phyloP scores from a whole-genome alignment of 2,888 invertebrate species.

The Agriopis aurantiaria region DNA sequence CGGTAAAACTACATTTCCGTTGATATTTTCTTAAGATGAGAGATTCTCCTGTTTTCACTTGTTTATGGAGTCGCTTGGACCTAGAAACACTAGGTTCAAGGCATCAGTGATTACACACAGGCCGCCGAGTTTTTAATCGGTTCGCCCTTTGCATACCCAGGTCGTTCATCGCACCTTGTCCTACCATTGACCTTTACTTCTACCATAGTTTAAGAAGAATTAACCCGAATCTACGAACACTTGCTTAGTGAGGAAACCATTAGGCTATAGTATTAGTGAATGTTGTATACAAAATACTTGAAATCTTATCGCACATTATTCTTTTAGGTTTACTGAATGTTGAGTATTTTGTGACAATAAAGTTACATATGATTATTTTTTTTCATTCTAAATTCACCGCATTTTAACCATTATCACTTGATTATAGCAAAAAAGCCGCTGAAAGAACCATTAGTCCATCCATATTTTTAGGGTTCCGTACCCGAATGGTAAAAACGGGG shows the following conservation, averaged over 20 bases:
- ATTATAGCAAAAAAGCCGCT: not conserved
- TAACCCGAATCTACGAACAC: not conserved
- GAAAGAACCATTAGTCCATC: not conserved
- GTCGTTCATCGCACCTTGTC: constrained; percentile 13
- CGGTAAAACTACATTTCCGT: too few species aligned
- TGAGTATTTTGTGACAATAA: too few species aligned
- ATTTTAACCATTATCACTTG: not conserved
- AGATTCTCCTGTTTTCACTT: not conserved
- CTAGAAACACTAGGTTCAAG: constrained; percentile 13
- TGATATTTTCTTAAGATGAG: too few species aligned
- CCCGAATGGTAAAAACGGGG: too few species aligned
- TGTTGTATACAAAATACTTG: too few species aligned
- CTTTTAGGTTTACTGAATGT: too few species aligned
- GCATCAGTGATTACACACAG: constrained; percentile 7
- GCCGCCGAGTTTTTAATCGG: constrained; percentile 1
- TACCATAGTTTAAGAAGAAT: not conserved
- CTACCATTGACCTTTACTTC: constrained; percentile 11
- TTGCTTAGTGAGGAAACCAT: not conserved
- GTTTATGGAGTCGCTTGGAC: not conserved
- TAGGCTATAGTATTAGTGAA: not conserved
- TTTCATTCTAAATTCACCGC: too few species aligned
- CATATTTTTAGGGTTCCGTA: too few species aligned
- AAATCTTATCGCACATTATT: too few species aligned
- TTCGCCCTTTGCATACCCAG: constrained; percentile 13
- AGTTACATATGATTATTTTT: too few species aligned